Base-by-base conservation (phyloP, 2,888 invertebrate species). In the Boloria euphrosyne region DNA sequence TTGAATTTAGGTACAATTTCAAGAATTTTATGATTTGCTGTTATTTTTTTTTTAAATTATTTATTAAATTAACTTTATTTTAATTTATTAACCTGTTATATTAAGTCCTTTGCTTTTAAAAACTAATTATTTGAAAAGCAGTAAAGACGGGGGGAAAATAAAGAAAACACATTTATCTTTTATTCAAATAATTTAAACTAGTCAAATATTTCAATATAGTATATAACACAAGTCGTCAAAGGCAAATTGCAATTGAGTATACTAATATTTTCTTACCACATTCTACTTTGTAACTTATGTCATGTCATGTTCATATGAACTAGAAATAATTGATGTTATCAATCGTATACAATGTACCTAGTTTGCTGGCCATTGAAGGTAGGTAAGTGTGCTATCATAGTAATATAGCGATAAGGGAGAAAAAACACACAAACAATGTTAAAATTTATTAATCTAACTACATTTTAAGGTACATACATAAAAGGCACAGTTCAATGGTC, bases 401-500 rank as follows among this genome's bases (percentile, higher is more conserved):
- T 10, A 38, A 58, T 22, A n/a, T 47, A 16, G 16, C 1, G 4
- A 13, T 43, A 51, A 43, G 38, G n/a, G 13, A 27, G 31, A 27
- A 61, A 16, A 27, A 52, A 52, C 51, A 61, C 46, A 46, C 46
- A 57, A 22, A 57, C 46, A 46, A 46, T 17, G 44, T 57, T 27
- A 57, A 57, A 46, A 57, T 57, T 57, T 57, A 63, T 63, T 62
- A 63, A 44, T 57, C 5, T 50, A 57, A 57, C 17, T 59, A 65
- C 18, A 59, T 22, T 58, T 64, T 10, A 38, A 65, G 65, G 59
- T 65, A 65, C 65, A 65, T 57, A 57, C 50, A 57, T 46, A 27
- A 57, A 63, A 65, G 65, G 65, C 65, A 65, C 82, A 96, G 90
- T 89, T 96, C 96, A 62, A 96, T 96, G 73, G 96, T 96, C 87